Conservation (phyloP, 2,797 vertebrate species). For the Pangasius mekongensis region DNA sequence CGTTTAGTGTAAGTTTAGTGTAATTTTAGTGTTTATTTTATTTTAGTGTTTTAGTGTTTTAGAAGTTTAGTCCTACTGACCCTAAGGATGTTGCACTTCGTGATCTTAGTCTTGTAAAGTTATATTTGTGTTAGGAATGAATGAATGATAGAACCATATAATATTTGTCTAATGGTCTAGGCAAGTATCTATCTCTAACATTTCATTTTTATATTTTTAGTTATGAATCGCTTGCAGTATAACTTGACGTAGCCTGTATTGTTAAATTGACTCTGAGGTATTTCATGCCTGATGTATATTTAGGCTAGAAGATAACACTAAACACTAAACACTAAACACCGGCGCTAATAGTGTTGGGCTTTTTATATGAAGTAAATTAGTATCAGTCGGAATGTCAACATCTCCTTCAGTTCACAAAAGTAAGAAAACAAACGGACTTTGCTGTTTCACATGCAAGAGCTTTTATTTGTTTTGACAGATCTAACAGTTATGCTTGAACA, state of each 20-base stretch:
- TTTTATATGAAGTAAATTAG: not conserved
- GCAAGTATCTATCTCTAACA: not conserved
- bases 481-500: constrained; percentile 60
- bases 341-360: not conserved
- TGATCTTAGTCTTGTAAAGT: not conserved
- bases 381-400: constrained; percentile 1
- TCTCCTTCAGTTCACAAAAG: constrained; percentile 1
- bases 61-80: not conserved
- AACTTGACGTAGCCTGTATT: not conserved
- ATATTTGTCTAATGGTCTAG: not conserved
- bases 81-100: not conserved
- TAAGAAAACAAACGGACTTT: constrained; percentile 9
- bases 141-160: not conserved
- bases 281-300: not conserved
- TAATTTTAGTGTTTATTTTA: too few species aligned
- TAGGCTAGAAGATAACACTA: not conserved
- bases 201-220: not conserved
- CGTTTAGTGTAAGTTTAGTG: too few species aligned
- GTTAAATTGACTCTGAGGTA: not conserved
- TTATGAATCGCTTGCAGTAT: not conserved
- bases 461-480: constrained; percentile 66
- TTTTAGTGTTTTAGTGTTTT: not conserved
- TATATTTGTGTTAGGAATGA: not conserved
- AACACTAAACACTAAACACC: too few species aligned
- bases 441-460: constrained; percentile 28